Conservation (phyloP, 2,113 vertebrate genomes). For the Platanista minor region DNA sequence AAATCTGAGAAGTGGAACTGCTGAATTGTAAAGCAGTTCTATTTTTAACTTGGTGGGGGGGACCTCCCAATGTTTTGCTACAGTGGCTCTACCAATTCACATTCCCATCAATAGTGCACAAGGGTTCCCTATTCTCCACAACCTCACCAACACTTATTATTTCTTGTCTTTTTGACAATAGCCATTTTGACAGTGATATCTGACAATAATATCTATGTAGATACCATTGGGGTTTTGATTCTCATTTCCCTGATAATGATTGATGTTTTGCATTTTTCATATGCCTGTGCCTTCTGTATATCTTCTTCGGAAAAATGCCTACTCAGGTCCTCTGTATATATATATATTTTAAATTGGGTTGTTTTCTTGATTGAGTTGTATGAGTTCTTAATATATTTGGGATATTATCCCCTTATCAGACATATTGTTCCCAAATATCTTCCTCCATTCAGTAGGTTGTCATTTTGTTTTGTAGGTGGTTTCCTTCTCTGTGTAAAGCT, state of each 20-base stretch:
- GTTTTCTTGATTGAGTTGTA: not conserved
- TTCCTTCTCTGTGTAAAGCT: not conserved
- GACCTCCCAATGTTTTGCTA: not conserved
- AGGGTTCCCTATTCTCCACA: not conserved
- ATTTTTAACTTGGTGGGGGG: not conserved
- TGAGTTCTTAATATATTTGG: not conserved
- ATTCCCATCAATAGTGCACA: not conserved
- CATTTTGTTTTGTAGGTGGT: not conserved
- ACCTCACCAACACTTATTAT: not conserved
- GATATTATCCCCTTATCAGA: not conserved
- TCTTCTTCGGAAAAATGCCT: not conserved
- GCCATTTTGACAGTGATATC: no score
- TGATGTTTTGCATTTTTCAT: not conserved
- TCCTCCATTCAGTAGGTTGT: not conserved
- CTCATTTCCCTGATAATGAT: not conserved
- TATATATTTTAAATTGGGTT: not conserved
- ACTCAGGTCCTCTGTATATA: not conserved
- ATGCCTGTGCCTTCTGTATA: fast-evolving
- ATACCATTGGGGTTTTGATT: not conserved
- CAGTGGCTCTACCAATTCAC: not conserved
- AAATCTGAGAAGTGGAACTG: not conserved
- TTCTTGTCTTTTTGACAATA: not conserved
- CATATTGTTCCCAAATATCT: not conserved
- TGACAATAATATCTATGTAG: not conserved
- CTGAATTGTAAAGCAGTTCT: not conserved